phyloP scores from a whole-genome alignment of 2,113 vertebrate genomes.

The Neofelis nebulosa region DNA sequence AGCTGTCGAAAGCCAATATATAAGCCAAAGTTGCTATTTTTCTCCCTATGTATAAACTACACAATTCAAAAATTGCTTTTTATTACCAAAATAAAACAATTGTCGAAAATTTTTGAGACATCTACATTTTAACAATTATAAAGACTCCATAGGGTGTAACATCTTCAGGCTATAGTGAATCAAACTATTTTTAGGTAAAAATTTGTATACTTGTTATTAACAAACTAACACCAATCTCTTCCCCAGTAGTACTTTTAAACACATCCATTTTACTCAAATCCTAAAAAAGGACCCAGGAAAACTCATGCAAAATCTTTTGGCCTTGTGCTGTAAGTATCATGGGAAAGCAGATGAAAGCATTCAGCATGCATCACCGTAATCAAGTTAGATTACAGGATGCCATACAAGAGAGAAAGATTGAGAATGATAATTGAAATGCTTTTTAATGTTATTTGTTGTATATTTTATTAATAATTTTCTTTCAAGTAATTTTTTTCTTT shows the following conservation, averaged over 20 bases:
- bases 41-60: neutral
- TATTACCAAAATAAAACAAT: neutral
- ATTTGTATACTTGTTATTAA: neutral
- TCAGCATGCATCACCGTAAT: neutral
- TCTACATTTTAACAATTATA: neutral
- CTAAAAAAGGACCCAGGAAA: neutral
- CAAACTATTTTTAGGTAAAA: neutral
- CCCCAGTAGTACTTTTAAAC: neutral
- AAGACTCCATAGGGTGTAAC: neutral
- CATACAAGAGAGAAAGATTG: neutral
- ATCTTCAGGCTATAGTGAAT: neutral
- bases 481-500: neutral
- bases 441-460: slow-evolving; percentile 7
- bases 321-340: neutral
- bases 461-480: slow-evolving; percentile 27
- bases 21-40: neutral
- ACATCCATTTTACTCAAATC: neutral
- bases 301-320: neutral
- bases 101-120: neutral
- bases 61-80: neutral
- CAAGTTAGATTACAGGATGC: neutral
- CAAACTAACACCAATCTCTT: neutral
- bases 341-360: neutral
- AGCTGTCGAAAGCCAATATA: neutral
- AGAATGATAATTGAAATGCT: neutral